These are phyloP conservation scores for Coccyzus lansbergi DNA, from an alignment of 2,797 vertebrate genomes.

Conservation along the genomic window DNA sequence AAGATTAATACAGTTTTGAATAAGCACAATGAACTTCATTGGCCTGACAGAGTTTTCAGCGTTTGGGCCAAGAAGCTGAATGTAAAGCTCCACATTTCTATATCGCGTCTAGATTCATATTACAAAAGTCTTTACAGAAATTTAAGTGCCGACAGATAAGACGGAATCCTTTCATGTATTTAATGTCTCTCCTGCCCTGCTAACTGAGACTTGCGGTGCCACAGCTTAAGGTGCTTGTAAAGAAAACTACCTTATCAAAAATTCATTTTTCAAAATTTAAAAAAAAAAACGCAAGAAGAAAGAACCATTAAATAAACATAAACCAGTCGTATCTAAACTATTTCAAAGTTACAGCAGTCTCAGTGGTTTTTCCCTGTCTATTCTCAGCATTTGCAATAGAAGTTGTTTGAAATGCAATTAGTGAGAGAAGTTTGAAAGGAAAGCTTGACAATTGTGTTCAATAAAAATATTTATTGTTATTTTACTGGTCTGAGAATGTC, in stretches of 20 bases:
- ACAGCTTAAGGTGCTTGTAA: conserved; percentile 24
- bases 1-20: conserved; percentile 40
- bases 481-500: conserved; percentile 65
- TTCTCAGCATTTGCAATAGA: conserved; percentile 50
- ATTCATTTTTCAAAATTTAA: conserved; percentile 37
- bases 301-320: conserved; percentile 62
- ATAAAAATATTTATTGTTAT: conserved; percentile 72
- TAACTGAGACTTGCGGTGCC: conserved; percentile 46
- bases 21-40: not conserved
- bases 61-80: conserved; percentile 9
- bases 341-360: conserved; percentile 49
- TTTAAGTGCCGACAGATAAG: conserved; percentile 3
- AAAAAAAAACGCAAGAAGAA: conserved; percentile 43
- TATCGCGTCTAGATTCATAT: not conserved
- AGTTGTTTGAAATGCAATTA: conserved; percentile 68
- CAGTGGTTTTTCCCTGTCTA: not conserved
- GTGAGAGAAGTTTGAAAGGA: conserved; percentile 65
- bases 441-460: conserved; percentile 67
- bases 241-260: conserved; percentile 59
- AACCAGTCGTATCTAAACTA: conserved; percentile 48
- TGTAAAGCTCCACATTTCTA: not conserved
- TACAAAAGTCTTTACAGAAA: conserved; percentile 33
- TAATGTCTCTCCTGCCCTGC: conserved; percentile 20
- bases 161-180: conserved; percentile 47
- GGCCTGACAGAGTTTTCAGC: not conserved